These are phyloP conservation scores for Lagocephalus sceleratus DNA, from an alignment of 2,797 vertebrate species.

Conservation along the genomic window DNA sequence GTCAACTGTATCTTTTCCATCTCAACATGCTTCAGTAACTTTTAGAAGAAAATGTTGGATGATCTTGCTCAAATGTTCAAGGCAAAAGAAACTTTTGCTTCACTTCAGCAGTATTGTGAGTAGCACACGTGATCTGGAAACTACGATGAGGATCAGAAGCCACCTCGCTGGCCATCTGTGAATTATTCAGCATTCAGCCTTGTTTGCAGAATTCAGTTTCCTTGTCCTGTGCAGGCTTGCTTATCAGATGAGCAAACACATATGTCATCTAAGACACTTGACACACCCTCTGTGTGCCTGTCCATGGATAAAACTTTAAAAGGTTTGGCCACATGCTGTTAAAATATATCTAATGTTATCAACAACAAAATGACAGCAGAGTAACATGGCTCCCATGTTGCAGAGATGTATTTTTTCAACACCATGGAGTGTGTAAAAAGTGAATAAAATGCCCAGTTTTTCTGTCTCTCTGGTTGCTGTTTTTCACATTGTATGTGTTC, in stretches of 20 bases:
- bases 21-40: background rate
- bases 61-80: background rate
- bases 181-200: conserved; percentile 73
- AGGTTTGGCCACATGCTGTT: conserved; percentile 20
- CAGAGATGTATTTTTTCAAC: too few relatives aligned
- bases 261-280: conserved; percentile 42
- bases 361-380: conserved; percentile 40
- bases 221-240: conserved; percentile 37
- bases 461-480: conserved; percentile 12
- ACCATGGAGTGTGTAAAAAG: too few relatives aligned
- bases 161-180: conserved; percentile 49
- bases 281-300: conserved; percentile 33
- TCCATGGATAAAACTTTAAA: conserved; percentile 20
- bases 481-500: too few relatives aligned
- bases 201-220: conserved; percentile 66
- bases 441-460: too few relatives aligned
- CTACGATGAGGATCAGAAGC: conserved; percentile 42
- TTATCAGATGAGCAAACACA: conserved; percentile 64
- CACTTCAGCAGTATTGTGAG: conserved; percentile 16
- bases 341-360: conserved; percentile 37
- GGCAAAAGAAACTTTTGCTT: conserved; percentile 7
- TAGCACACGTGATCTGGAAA: conserved; percentile 40
- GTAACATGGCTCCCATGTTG: conserved; percentile 24
- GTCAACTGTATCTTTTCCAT: background rate
- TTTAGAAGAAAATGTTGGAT: background rate